Evolutionary conservation across 2,888 invertebrate species (phyloP).

Genomic region (Neoascia interrupta): DNA sequence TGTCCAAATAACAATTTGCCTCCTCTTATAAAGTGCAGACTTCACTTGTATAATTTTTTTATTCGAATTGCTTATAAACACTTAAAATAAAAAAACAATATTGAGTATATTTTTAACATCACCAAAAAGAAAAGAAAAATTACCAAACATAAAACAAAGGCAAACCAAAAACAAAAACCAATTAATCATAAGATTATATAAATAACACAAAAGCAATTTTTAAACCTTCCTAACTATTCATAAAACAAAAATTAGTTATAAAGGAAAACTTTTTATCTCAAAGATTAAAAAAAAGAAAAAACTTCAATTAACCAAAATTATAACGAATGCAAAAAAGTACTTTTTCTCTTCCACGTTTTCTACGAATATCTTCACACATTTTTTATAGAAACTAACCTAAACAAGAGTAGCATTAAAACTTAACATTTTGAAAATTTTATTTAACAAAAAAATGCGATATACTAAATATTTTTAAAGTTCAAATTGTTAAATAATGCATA

Average conservation of each 20-base stretch:
- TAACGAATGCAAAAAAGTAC: slow-evolving; percentile 27
- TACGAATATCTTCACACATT: slow-evolving; percentile 67
- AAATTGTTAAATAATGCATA: slow-evolving; percentile 58
- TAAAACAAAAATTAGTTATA: slow-evolving; percentile 22
- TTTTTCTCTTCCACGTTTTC: slow-evolving; percentile 73
- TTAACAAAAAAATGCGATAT: slow-evolving; percentile 49
- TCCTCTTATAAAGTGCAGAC: too few species aligned
- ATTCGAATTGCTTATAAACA: not conserved
- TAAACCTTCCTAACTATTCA: slow-evolving; percentile 63
- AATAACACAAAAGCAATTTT: slow-evolving; percentile 63
- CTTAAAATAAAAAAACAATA: not conserved
- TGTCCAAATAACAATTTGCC: too few species aligned
- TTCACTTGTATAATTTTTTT: not conserved
- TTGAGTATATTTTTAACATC: not conserved
- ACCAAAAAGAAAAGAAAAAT: not conserved
- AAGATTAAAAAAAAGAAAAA: slow-evolving; percentile 17
- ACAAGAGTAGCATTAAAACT: slow-evolving; percentile 35
- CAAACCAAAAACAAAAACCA: slow-evolving; percentile 25
- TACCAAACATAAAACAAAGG: not conserved
- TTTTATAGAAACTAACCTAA: slow-evolving; percentile 57
- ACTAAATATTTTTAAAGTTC: slow-evolving; percentile 66
- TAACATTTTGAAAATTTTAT: slow-evolving; percentile 26
- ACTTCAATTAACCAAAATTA: slow-evolving; percentile 60
- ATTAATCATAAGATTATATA: slow-evolving; percentile 48
- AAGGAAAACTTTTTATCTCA: slow-evolving; percentile 17